Percentiles rank a stretch among this genome's conserved stretches.
phyloP scores from a whole-genome alignment of 2,797 vertebrate species.

The Gila robusta region DNA sequence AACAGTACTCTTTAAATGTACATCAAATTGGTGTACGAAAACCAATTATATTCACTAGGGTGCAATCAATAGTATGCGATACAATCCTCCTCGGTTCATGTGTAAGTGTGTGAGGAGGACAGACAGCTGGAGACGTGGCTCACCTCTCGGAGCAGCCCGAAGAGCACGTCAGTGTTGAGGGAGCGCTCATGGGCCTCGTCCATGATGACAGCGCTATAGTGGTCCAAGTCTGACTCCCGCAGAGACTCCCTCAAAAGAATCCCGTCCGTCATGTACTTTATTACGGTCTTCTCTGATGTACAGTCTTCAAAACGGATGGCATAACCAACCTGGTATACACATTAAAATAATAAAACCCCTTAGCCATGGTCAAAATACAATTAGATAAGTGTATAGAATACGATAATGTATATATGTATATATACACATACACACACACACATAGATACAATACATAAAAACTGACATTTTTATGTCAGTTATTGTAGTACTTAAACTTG shows the following conservation, averaged over 20 bases:
- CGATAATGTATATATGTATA: background rate
- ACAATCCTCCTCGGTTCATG: background rate
- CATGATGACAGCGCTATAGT: conserved; percentile 99
- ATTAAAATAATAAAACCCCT: background rate
- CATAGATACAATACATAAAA: background rate
- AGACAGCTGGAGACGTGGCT: background rate
- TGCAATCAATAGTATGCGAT: background rate
- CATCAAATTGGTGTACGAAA: background rate
- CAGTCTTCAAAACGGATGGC: conserved; percentile 99
- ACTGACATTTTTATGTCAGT: background rate
- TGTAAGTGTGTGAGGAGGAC: background rate
- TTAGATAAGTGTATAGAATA: background rate
- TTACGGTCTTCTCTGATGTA: conserved; percentile 94
- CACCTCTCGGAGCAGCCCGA: conserved; percentile 95
- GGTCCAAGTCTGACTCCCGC: conserved; percentile 95
- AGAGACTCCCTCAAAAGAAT: conserved; percentile 96
- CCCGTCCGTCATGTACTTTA: conserved; percentile 99
- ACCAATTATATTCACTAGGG: background rate
- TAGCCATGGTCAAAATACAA: background rate
- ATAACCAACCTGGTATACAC: conserved; percentile 85
- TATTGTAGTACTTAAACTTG: background rate
- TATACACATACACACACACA: too few relatives aligned
- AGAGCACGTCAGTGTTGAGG: conserved; percentile 95
- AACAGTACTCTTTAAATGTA: background rate
- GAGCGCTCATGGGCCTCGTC: conserved; percentile 98